These are phyloP conservation scores for Lepidothrix coronata DNA, from an alignment of 2,113 vertebrate species.

Conservation along the genomic window DNA sequence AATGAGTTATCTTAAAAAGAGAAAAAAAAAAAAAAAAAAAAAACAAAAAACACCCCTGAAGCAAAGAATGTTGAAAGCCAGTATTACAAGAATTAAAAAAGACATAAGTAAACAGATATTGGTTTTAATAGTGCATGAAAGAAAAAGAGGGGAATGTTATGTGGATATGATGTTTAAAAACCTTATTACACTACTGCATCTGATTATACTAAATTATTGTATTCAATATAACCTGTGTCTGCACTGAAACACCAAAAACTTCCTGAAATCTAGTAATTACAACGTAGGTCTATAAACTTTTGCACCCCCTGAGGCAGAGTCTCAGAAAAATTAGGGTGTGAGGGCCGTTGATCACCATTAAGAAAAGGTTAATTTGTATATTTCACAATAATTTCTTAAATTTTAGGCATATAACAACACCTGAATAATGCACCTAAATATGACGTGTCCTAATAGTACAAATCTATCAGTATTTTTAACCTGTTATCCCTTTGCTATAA, in stretches of 20 bases:
- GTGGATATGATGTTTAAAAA: not conserved
- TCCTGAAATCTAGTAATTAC: not conserved
- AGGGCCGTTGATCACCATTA: not conserved
- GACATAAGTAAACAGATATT: not conserved
- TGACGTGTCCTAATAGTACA: not conserved
- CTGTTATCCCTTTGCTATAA: not conserved
- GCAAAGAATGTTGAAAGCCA: not conserved
- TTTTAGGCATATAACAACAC: not conserved
- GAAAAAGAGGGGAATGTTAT: not conserved
- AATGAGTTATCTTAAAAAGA: not conserved
- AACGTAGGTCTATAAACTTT: not conserved
- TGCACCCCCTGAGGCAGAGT: not conserved
- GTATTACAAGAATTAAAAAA: not conserved
- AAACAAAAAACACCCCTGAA: not conserved
- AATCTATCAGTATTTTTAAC: not conserved
- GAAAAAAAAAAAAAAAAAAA: not conserved
- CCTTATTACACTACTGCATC: not conserved
- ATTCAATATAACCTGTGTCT: not conserved
- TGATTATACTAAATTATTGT: not conserved
- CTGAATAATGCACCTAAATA: not conserved
- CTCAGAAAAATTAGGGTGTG: not conserved
- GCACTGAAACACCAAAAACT: not conserved
- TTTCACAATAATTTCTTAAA: not conserved
- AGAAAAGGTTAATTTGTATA: not conserved
- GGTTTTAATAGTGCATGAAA: not conserved